Evolutionary conservation across 2,888 invertebrate genomes (phyloP).

Genomic region (Smittia aterrima): DNA sequence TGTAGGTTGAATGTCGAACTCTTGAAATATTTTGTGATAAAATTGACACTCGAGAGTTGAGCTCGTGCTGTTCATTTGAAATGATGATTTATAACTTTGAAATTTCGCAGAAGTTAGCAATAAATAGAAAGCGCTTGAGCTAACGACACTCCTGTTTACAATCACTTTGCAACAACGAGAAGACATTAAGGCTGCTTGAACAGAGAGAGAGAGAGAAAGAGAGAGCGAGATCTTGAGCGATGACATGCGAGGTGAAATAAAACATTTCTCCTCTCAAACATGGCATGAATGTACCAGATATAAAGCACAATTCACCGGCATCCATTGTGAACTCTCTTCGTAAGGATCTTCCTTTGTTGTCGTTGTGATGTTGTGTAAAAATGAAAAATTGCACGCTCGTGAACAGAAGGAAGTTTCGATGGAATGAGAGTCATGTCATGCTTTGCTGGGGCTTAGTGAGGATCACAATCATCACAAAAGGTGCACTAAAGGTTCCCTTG

Average conservation of each 20-base stretch:
- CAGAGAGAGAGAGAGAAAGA: too few species aligned
- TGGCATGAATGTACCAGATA: not conserved
- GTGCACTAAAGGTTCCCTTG: not conserved
- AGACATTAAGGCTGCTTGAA: not conserved
- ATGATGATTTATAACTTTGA: not conserved
- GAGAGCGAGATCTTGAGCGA: not conserved
- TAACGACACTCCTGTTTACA: not conserved
- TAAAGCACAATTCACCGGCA: not conserved
- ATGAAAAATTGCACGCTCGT: constrained; percentile 19
- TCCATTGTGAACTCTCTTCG: not conserved
- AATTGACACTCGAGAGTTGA: not conserved
- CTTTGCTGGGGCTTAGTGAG: not conserved
- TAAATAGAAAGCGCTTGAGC: not conserved
- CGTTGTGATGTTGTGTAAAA: not conserved
- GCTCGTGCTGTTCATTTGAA: not conserved
- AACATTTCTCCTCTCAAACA: not conserved
- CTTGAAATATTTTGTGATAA: constrained; percentile 11
- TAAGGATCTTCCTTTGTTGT: not conserved
- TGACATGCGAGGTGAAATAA: not conserved
- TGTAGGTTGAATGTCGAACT: not conserved
- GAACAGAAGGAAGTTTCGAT: not conserved
- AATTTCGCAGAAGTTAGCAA: not conserved
- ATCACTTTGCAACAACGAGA: not conserved
- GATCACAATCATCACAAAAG: not conserved
- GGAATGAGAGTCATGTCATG: not conserved